Conservation (phyloP, 2,113 vertebrate genomes). For the Xyrauchen texanus region DNA sequence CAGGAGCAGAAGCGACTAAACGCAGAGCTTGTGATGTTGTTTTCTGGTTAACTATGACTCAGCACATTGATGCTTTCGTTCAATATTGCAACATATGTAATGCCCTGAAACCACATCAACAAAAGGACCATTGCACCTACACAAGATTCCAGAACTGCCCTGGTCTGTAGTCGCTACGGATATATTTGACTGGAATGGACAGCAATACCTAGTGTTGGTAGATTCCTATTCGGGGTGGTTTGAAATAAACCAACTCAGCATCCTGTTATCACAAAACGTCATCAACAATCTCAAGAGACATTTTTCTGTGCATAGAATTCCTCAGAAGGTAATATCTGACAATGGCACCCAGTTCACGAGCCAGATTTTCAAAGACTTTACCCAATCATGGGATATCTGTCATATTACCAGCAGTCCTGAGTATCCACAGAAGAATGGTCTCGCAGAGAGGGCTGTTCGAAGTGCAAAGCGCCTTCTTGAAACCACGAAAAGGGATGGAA, state of each 20-base stretch:
- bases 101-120: slow-evolving; percentile 21
- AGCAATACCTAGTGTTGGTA: slow-evolving; percentile 18
- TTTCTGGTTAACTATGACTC: not conserved
- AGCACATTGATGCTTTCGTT: not conserved
- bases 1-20: slow-evolving; percentile 23
- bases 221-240: slow-evolving; percentile 9
- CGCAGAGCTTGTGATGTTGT: not conserved
- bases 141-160: slow-evolving; percentile 10
- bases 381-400: slow-evolving; percentile 30
- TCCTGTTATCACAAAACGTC: not conserved
- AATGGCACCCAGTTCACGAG: slow-evolving; percentile 40
- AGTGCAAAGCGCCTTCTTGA: not conserved
- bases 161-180: slow-evolving; percentile 10
- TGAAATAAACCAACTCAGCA: slow-evolving; percentile 10
- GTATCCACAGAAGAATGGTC: not conserved
- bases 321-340: slow-evolving; percentile 34
- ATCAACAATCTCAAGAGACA: slow-evolving; percentile 33
- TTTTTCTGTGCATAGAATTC: slow-evolving; percentile 44
- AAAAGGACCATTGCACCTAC: slow-evolving; percentile 27
- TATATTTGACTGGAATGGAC: slow-evolving; percentile 23
- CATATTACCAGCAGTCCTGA: slow-evolving; percentile 31
- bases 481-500: not conserved
- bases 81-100: not conserved
- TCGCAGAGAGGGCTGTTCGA: not conserved
- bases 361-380: slow-evolving; percentile 36